Base-by-base conservation (phyloP, 1,140 invertebrate species). In the Agrilus planipennis region DNA sequence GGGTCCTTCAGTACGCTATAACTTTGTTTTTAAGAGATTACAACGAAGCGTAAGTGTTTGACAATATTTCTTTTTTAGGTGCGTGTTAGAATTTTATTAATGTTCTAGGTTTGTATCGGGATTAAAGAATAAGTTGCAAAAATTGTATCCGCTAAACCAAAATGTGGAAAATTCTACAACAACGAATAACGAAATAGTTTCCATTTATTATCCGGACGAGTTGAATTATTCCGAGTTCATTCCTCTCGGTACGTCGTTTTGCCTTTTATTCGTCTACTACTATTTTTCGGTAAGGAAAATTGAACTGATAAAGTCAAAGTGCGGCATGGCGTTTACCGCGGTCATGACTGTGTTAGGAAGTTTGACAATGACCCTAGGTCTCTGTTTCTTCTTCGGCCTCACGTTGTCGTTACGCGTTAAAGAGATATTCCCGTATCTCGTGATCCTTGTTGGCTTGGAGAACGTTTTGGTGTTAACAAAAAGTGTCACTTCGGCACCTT, bases 241-340 rank as follows among this genome's bases (percentile, higher is more conserved):
- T 27, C 89, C 89, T 0, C 60, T 96, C 1, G 71, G 79, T 15
- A 75, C 88, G 40, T 83, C 86, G 6, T 94, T 95, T 51, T 60
- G 88, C 11, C 70, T 87, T 11, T 65, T 95, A 9, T 92, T 94
- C 59, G 64, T 90, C 3, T 96, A 94, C 54, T 79, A 95, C 3
- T 95, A 94, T 56, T 97, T 94, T 60, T 94, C 89, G 31, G 84
- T 95, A 10, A 72, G 89, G 54, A 91, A 95, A 71, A 89, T 96
- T 34, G 89, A 94, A 58, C 74, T 90, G 37, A 81, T 98, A 10
- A 87, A 88, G 53, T 94, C 89, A 2, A 93, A 95, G 65, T 66
- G 91, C 37, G 82, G 87, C 2, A 76, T 98, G 52, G 89, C 92
- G 0, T 73, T 93, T 25, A 85, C 85, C 59, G 89, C 90, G 2